phyloP scores from a whole-genome alignment of 2,888 invertebrate species.

The Chrysopilus asiliformis region DNA sequence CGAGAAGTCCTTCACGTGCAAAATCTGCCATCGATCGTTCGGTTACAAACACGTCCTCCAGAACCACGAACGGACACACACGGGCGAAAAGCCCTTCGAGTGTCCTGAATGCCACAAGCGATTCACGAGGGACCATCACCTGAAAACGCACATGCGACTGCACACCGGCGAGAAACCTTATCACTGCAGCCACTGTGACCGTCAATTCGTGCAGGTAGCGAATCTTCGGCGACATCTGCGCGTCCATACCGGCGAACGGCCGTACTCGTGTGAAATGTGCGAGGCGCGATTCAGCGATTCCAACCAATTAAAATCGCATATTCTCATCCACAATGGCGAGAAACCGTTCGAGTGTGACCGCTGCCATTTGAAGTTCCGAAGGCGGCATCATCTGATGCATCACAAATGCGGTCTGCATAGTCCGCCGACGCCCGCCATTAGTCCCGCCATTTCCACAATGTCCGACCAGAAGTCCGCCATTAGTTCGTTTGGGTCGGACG shows the following conservation, averaged over 20 bases:
- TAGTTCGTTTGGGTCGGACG: constrained; percentile 31
- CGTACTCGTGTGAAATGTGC: constrained; percentile 77
- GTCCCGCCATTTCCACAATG: constrained; percentile 19
- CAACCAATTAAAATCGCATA: constrained; percentile 82
- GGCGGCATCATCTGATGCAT: constrained; percentile 75
- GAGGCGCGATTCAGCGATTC: constrained; percentile 80
- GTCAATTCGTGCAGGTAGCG: constrained; percentile 87
- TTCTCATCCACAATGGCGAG: constrained; percentile 78
- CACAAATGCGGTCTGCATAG: constrained; percentile 56
- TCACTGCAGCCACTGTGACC: constrained; percentile 80
- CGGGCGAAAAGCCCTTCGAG: constrained; percentile 88
- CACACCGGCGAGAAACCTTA: constrained; percentile 92
- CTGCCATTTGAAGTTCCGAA: constrained; percentile 66
- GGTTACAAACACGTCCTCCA: constrained; percentile 91
- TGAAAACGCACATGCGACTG: constrained; percentile 83
- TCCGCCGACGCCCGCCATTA: constrained; percentile 29
- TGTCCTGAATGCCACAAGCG: constrained; percentile 84
- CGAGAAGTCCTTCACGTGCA: constrained; percentile 80
- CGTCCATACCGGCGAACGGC: constrained; percentile 84
- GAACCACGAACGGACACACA: constrained; percentile 89
- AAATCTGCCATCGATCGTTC: constrained; percentile 74
- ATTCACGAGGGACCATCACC: constrained; percentile 84
- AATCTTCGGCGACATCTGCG: constrained; percentile 77
- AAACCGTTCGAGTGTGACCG: constrained; percentile 74
- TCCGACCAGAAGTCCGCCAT: constrained; percentile 30